Conservation (phyloP, 2,797 vertebrate genomes). For the Phalanger gymnotis region DNA sequence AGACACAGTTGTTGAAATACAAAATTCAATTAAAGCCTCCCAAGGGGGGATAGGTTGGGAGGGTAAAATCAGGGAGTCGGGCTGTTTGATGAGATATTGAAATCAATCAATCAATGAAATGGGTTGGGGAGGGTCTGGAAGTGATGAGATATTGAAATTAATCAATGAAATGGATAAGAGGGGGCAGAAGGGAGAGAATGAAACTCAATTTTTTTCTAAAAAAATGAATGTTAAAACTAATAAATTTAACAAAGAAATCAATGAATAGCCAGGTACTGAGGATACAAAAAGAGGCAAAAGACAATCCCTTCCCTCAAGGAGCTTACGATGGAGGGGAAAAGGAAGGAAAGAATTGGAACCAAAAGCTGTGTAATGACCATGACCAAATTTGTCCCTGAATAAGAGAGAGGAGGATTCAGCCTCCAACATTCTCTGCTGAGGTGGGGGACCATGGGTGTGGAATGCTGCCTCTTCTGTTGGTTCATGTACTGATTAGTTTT, state of each 20-base stretch:
- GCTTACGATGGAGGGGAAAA: neutral
- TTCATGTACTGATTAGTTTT: neutral
- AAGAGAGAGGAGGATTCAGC: neutral
- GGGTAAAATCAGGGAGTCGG: neutral
- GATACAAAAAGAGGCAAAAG: neutral
- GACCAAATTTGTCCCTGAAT: neutral
- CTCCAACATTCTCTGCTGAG: neutral
- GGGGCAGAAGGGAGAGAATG: neutral
- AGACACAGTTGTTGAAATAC: constrained; percentile 18
- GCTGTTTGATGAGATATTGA: neutral
- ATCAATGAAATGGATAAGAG: neutral
- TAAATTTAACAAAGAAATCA: neutral
- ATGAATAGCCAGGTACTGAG: neutral
- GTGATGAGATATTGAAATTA: neutral
- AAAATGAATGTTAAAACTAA: neutral
- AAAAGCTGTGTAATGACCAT: neutral
- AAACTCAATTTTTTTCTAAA: too few species aligned
- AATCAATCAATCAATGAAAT: neutral
- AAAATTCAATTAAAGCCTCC: neutral
- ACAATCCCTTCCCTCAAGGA: neutral
- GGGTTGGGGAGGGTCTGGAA: too few species aligned
- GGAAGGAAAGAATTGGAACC: neutral
- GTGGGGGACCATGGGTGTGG: neutral
- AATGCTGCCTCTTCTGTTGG: neutral
- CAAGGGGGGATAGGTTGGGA: neutral